These are phyloP conservation scores for Chrysomallon squamiferum DNA, from an alignment of 1,140 invertebrate species.

Conservation along the genomic window DNA sequence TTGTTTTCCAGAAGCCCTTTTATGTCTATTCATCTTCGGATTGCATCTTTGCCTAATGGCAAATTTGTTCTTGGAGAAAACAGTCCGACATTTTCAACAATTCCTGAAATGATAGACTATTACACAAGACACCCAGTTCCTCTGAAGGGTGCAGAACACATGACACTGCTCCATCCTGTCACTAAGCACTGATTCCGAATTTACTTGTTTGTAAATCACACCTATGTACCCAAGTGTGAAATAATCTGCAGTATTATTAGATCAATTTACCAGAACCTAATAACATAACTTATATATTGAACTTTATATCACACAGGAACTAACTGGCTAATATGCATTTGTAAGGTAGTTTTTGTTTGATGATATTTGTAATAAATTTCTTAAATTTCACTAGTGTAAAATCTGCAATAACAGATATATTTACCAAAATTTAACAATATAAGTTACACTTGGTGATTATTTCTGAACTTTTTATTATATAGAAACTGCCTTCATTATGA, in stretches of 20 bases:
- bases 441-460: too few species aligned
- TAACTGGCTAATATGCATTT: too few species aligned
- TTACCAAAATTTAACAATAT: too few species aligned
- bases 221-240: neutral
- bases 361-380: too few species aligned
- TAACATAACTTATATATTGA: neutral
- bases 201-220: too few species aligned
- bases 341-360: too few species aligned
- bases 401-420: too few species aligned
- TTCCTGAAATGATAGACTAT: slow-evolving; percentile 92
- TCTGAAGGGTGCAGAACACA: slow-evolving; percentile 92
- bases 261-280: neutral
- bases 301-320: neutral
- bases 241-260: neutral
- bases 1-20: slow-evolving; percentile 77
- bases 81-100: slow-evolving; percentile 85
- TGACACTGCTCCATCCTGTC: slow-evolving; percentile 87
- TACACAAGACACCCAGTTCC: slow-evolving; percentile 91
- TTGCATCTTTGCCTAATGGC: slow-evolving; percentile 65
- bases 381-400: too few species aligned
- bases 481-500: too few species aligned
- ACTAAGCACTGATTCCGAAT: slow-evolving; percentile 16
- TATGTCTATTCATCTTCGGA: slow-evolving; percentile 95
- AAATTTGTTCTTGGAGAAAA: slow-evolving; percentile 89
- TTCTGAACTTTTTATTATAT: too few species aligned